phyloP scores from a whole-genome alignment of 2,888 invertebrate species.

The Endomychus coccineus region DNA sequence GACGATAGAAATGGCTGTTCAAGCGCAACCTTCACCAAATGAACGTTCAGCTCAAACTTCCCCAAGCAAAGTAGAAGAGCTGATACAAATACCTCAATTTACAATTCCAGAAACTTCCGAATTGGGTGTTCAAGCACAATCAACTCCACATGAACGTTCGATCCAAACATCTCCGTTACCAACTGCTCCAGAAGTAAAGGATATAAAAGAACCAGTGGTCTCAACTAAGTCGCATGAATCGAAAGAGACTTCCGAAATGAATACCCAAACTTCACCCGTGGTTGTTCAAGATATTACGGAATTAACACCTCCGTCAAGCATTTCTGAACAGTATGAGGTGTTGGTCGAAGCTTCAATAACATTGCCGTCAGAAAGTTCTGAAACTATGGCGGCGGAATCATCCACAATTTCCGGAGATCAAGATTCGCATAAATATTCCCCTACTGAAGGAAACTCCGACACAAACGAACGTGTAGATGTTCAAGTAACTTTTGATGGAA shows the following conservation, averaged over 20 bases:
- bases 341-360: slow-evolving; percentile 53
- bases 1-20: slow-evolving; percentile 32
- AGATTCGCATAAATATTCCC: neutral
- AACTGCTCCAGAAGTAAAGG: slow-evolving; percentile 23
- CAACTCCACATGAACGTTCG: slow-evolving; percentile 35
- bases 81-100: no score
- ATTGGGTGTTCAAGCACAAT: slow-evolving; percentile 29
- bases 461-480: slow-evolving; percentile 25
- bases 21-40: slow-evolving; percentile 30
- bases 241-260: slow-evolving; percentile 37
- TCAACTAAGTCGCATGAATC: slow-evolving; percentile 18
- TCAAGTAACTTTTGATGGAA: slow-evolving; percentile 33
- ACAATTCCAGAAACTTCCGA: slow-evolving; percentile 28
- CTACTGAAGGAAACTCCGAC: neutral
- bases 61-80: neutral
- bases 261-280: slow-evolving; percentile 55
- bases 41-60: slow-evolving; percentile 41
- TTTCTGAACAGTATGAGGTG: slow-evolving; percentile 48
- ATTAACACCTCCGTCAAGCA: slow-evolving; percentile 24
- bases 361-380: slow-evolving; percentile 38
- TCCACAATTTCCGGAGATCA: slow-evolving; percentile 1
- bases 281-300: slow-evolving; percentile 32
- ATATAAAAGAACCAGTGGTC: slow-evolving; percentile 14
- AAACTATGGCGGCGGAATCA: slow-evolving; percentile 1
- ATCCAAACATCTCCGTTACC: slow-evolving; percentile 50